Conservation (phyloP, 2,113 vertebrate genomes). For the Marmota monax region DNA sequence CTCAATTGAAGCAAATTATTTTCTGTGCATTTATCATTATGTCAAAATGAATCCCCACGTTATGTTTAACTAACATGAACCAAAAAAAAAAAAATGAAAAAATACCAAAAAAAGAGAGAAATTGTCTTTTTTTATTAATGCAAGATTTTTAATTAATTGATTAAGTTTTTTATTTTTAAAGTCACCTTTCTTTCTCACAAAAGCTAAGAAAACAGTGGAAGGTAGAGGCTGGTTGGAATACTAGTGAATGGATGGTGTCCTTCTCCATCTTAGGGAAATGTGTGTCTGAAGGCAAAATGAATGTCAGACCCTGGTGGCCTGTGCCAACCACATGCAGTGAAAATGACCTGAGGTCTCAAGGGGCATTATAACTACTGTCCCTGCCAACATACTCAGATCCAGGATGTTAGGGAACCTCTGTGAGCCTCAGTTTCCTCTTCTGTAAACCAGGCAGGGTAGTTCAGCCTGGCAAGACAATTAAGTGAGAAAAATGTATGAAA, state of each 20-base stretch:
- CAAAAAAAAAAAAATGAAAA: no score
- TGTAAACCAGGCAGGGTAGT: background rate
- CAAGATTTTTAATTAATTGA: background rate
- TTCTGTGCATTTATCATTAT: no score
- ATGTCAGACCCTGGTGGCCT: background rate
- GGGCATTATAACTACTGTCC: background rate
- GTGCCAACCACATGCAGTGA: no score
- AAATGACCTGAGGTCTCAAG: background rate
- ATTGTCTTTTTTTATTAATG: slow-evolving; percentile 18
- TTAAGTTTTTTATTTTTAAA: background rate
- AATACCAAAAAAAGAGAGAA: background rate
- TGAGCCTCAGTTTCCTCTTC: background rate
- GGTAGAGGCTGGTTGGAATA: background rate
- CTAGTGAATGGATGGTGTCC: background rate
- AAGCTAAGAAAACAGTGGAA: slow-evolving; percentile 12
- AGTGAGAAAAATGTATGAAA: background rate
- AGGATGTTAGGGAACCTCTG: background rate
- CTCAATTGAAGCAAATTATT: no score
- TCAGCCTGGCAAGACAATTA: background rate
- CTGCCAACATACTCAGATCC: background rate
- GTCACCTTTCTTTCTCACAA: background rate
- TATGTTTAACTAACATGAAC: no score
- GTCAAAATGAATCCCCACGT: no score
- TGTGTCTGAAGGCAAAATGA: background rate
- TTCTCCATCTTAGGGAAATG: background rate